Evolutionary conservation across 2,797 vertebrate genomes (phyloP).

Genomic region (Lutjanus campechanus): DNA sequence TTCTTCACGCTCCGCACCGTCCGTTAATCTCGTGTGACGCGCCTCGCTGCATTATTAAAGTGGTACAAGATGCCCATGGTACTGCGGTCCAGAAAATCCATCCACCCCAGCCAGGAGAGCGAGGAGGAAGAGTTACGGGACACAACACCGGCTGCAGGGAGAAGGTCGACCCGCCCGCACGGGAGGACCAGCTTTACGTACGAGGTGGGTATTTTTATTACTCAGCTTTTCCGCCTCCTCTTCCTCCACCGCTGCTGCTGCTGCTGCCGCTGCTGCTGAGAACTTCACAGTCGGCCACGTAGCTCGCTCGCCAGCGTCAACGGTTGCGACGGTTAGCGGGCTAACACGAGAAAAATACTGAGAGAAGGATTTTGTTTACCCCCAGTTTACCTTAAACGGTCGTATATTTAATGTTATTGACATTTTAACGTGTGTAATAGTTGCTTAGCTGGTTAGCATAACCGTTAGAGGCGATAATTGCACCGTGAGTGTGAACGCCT

Average conservation of each 20-base stretch:
- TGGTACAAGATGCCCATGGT: conserved; percentile 66
- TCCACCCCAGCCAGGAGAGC: rapidly evolving
- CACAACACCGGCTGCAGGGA: background rate
- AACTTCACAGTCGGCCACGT: conserved; percentile 77
- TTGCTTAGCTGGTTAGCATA: conserved; percentile 14
- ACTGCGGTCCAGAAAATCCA: conserved; percentile 60
- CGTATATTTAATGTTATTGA: too few species aligned
- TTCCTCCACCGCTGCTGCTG: conserved; percentile 33
- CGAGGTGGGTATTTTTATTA: conserved; percentile 76
- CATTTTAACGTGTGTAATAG: background rate
- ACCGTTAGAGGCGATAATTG: background rate
- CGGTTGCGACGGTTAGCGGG: conserved; percentile 35
- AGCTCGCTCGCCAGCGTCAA: conserved; percentile 63
- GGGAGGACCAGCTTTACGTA: background rate
- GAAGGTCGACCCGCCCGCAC: conserved; percentile 60
- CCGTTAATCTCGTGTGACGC: conserved; percentile 27
- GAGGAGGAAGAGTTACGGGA: conserved; percentile 10
- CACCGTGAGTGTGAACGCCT: background rate
- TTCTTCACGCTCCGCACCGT: background rate
- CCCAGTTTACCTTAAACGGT: background rate
- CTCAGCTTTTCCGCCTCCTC: conserved; percentile 82
- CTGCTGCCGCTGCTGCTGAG: conserved; percentile 23
- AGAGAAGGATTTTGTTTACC: rapidly evolving
- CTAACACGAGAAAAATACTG: background rate
- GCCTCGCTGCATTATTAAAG: conserved; percentile 37